These are phyloP conservation scores for Cyclophora punctaria DNA, from an alignment of 2,888 invertebrate genomes.

Conservation along the genomic window DNA sequence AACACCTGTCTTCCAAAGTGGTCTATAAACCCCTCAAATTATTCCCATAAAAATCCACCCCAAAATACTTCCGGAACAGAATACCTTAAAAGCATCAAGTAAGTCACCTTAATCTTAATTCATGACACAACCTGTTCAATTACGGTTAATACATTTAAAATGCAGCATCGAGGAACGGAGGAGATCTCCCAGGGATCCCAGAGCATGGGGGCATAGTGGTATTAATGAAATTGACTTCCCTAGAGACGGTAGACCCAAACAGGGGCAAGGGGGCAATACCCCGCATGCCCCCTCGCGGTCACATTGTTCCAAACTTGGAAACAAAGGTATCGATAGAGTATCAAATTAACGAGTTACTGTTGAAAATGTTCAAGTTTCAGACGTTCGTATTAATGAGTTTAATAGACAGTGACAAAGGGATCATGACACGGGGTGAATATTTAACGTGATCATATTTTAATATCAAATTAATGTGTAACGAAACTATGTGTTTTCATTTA, in stretches of 20 bases:
- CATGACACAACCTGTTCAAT: conserved; percentile 58
- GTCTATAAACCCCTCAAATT: conserved; percentile 1
- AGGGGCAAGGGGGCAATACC: background rate
- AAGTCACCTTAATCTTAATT: conserved; percentile 56
- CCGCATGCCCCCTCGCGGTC: conserved; percentile 19
- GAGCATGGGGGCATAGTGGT: conserved; percentile 36
- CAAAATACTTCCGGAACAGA: conserved; percentile 21
- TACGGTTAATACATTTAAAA: conserved; percentile 65
- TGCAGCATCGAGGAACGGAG: conserved; percentile 6
- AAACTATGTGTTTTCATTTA: too few species aligned
- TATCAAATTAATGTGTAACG: too few species aligned
- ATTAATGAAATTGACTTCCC: conserved; percentile 73
- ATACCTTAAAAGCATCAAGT: conserved; percentile 14
- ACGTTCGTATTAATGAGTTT: conserved; percentile 26
- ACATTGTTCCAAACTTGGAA: conserved; percentile 29
- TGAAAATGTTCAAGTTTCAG: conserved; percentile 23
- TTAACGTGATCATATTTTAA: too few species aligned
- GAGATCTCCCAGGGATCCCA: conserved; percentile 2
- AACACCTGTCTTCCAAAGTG: background rate
- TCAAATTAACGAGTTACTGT: conserved; percentile 34
- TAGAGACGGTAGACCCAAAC: conserved; percentile 38
- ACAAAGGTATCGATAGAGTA: conserved; percentile 39
- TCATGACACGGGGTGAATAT: conserved; percentile 5
- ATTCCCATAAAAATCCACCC: conserved; percentile 13
- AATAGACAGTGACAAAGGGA: conserved; percentile 20